Conservation (phyloP, 2,888 invertebrate species). For the Pinctada fucata region DNA sequence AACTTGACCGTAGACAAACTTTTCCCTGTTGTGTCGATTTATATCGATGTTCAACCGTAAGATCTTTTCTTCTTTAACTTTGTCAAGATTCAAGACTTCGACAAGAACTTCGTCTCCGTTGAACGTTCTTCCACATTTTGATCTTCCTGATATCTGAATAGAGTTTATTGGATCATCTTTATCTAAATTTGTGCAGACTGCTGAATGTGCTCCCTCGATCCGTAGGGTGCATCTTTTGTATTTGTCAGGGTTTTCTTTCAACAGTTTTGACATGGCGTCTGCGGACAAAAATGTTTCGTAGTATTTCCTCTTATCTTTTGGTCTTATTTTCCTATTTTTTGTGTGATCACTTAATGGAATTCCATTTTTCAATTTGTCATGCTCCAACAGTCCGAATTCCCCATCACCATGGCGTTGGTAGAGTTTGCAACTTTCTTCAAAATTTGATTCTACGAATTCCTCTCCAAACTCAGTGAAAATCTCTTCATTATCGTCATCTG, state of each 20-base stretch:
- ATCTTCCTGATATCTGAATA: slow-evolving; percentile 53
- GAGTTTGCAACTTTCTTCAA: background rate
- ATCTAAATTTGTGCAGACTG: slow-evolving; percentile 44
- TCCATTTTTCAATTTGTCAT: background rate
- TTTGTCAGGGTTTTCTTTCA: slow-evolving; percentile 33
- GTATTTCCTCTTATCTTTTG: background rate
- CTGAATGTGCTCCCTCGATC: slow-evolving; percentile 47
- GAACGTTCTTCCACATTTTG: slow-evolving; percentile 53
- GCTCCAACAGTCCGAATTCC: background rate
- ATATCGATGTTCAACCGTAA: slow-evolving; percentile 8
- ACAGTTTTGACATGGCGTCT: background rate
- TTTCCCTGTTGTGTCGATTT: slow-evolving; percentile 24
- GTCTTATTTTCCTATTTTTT: background rate
- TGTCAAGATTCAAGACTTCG: slow-evolving; percentile 41
- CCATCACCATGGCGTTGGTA: background rate
- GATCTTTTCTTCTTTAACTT: background rate
- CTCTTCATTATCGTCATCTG: background rate
- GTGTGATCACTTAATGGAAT: background rate
- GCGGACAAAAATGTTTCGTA: slow-evolving; percentile 8
- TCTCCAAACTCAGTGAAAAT: background rate
- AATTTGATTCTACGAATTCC: background rate
- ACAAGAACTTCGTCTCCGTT: slow-evolving; percentile 57
- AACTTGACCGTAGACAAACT: slow-evolving; percentile 51
- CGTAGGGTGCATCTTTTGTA: slow-evolving; percentile 47
- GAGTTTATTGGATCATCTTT: slow-evolving; percentile 15